Evolutionary conservation across 2,113 vertebrate genomes (phyloP).

Genomic region (Periophthalmodon schlosseri): DNA sequence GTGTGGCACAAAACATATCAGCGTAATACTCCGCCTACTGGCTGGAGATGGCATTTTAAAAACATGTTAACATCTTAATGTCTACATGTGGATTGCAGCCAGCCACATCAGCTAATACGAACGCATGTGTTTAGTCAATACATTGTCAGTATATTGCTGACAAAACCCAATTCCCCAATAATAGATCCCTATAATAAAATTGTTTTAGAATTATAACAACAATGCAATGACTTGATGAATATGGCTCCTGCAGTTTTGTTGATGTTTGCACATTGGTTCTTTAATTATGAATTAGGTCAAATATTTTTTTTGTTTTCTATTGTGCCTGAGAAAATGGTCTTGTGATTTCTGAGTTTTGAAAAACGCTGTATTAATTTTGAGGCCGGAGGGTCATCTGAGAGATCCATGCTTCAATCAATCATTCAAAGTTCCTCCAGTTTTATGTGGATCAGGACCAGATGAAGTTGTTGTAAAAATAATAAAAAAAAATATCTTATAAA

Average conservation of each 20-base stretch:
- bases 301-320: not conserved
- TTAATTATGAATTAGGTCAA: not conserved
- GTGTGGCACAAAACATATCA: too few relatives aligned
- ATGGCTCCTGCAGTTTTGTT: not conserved
- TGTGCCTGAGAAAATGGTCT: not conserved
- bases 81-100: not conserved
- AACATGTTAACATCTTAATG: not conserved
- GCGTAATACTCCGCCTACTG: not conserved
- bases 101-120: not conserved
- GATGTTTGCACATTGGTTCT: not conserved
- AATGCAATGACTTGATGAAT: not conserved
- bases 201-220: too few relatives aligned
- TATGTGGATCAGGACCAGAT: too few relatives aligned
- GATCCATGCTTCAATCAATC: slow-evolving; percentile 6
- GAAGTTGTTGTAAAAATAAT: too few relatives aligned
- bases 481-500: too few relatives aligned
- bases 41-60: too few relatives aligned
- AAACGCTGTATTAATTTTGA: not conserved
- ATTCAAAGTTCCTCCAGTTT: not conserved
- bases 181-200: too few relatives aligned
- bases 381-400: not conserved
- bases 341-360: not conserved
- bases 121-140: not conserved
- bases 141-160: not conserved
- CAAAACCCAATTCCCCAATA: not conserved